Evolutionary conservation across 2,113 vertebrate genomes (phyloP).

Genomic region (Helogale parvula): DNA sequence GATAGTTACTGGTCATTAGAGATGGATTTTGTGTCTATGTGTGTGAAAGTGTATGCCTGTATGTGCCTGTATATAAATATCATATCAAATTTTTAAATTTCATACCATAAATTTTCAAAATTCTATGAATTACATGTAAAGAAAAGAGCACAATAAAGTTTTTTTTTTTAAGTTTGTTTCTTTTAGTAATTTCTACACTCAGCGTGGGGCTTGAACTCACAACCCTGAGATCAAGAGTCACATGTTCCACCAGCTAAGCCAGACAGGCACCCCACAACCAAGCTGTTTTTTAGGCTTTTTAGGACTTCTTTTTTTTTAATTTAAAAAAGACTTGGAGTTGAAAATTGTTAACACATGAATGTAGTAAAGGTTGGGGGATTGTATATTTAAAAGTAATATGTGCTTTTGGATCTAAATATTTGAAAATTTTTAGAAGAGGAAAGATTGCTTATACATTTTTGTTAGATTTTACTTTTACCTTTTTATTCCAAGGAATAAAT

Average conservation of each 20-base stretch:
- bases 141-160: background rate
- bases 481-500: background rate
- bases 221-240: background rate
- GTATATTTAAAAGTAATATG: background rate
- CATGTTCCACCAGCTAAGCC: background rate
- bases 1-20: slow-evolving; percentile 11
- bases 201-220: background rate
- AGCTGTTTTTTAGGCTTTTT: background rate
- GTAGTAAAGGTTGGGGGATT: background rate
- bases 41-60: background rate
- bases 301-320: background rate
- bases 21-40: background rate
- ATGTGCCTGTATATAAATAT: background rate
- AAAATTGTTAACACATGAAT: slow-evolving; percentile 20
- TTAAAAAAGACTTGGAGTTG: background rate
- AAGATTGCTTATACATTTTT: background rate
- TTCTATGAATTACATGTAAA: slow-evolving; percentile 32
- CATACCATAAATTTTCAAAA: slow-evolving; percentile 12
- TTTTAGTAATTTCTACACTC: background rate
- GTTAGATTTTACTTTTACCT: slow-evolving; percentile 48
- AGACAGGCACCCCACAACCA: background rate
- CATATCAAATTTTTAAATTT: background rate
- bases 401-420: slow-evolving; percentile 32
- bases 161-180: background rate
- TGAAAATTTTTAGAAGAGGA: slow-evolving; percentile 50